A percentile compares a stretch with the other conserved stretches of the same genome.
Conservation (phyloP, 2,888 invertebrate species). For the Cataglyphis albicans region DNA sequence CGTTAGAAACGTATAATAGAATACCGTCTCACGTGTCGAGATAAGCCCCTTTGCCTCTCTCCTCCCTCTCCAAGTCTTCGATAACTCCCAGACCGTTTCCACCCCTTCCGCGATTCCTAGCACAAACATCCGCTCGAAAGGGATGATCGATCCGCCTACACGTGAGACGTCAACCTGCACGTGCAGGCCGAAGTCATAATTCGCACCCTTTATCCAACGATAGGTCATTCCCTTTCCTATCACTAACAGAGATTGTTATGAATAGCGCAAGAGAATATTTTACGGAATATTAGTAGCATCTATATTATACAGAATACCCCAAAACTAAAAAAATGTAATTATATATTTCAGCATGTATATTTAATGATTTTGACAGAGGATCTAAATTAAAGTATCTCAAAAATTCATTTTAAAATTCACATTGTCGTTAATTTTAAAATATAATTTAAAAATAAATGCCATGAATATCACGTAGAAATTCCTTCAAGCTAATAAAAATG, state of each 20-base stretch:
- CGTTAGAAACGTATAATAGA: conserved; percentile 70
- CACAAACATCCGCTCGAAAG: conserved; percentile 68
- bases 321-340: background rate
- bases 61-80: conserved; percentile 42
- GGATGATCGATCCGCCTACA: conserved; percentile 37
- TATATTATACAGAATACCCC: background rate
- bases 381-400: background rate
- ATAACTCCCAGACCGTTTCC: conserved; percentile 61
- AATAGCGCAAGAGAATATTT: background rate
- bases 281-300: background rate
- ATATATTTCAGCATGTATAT: background rate
- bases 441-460: background rate
- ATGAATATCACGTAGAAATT: background rate
- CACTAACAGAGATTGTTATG: background rate
- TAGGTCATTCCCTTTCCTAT: background rate
- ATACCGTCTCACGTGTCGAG: conserved; percentile 60
- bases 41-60: conserved; percentile 59
- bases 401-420: background rate
- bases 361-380: background rate
- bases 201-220: background rate
- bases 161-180: conserved; percentile 27
- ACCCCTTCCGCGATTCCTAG: conserved; percentile 51
- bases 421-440: background rate
- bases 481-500: background rate
- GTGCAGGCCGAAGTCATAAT: conserved; percentile 28